These are phyloP conservation scores for Lepidostoma basale DNA, from an alignment of 1,140 invertebrate genomes.

Conservation along the genomic window DNA sequence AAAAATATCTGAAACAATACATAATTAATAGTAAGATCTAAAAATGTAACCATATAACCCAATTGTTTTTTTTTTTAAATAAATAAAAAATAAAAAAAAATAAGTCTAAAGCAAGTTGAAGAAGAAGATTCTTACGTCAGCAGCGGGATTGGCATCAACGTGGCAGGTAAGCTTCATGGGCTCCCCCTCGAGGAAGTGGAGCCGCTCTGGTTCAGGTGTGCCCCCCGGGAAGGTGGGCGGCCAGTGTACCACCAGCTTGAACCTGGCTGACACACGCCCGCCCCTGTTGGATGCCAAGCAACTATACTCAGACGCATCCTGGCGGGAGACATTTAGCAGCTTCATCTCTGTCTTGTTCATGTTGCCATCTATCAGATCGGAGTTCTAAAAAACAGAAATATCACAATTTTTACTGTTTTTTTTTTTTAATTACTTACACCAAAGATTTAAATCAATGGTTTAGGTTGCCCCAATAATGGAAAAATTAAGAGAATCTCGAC, in stretches of 20 bases:
- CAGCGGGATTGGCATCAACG: conserved; percentile 53
- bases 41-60: no score
- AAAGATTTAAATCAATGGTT: no score
- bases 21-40: no score
- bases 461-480: no score
- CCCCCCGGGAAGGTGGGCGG: conserved; percentile 45
- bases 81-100: no score
- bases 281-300: conserved; percentile 52
- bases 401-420: background rate
- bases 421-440: conserved; percentile 8
- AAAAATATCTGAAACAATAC: no score
- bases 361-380: conserved; percentile 8
- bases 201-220: background rate
- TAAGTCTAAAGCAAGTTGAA: no score
- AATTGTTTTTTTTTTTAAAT: no score
- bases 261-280: conserved; percentile 46
- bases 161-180: conserved; percentile 51
- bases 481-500: no score
- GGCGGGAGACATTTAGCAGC: conserved; percentile 50
- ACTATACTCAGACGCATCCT: conserved; percentile 48
- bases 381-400: conserved; percentile 3
- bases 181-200: conserved; percentile 47
- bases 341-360: conserved; percentile 29
- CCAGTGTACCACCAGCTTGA: conserved; percentile 51
- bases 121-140: conserved; percentile 49